Base-by-base conservation (phyloP, 2,797 vertebrate species). In the Molossus molossus region DNA sequence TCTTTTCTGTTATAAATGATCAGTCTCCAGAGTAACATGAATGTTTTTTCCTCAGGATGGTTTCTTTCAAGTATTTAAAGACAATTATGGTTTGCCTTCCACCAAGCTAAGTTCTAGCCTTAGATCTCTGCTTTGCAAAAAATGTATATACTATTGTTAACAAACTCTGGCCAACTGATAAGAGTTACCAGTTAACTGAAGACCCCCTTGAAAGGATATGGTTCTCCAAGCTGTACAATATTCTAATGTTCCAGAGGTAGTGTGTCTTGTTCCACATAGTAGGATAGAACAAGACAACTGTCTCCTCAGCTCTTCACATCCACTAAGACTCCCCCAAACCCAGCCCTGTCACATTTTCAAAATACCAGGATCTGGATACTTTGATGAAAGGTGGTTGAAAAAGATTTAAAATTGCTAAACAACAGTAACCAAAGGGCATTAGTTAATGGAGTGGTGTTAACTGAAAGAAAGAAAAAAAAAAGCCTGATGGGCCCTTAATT, bases 1-100 rank as follows among this genome's bases (percentile, higher is more conserved):
- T 91, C 93, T 70, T 79, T 40, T 37, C 55, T 83, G 50, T 57
- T 40, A 60, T 25, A 91, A 94, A 94, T 21, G 7, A 60, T 86
- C 18, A 62, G 23, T 86, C 69, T 86, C 65, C 87, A 33, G 25
- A 91, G 67, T 45, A 72, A 91, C 27, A 90, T 20, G n/a, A 76
- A n/a, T 21, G 9, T 6, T 88, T 85, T 77, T 29, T 87, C 60
- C 27, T 73, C 57, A 72, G n/a, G 10, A 89, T 17, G 3, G 40
- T 69, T 88, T 94, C 70, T 80, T 82, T 84, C 53, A 83, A 80
- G n/a, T 53, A 91, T 82, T 11, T 90, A 50, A 94, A 75, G 45
- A 83, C 25, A 73, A 84, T 20, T 23, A 17, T 21, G 11, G 48
- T 89, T 93, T 81, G 65, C 48, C 29, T 83, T 48, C 57, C 21